phyloP scores from a whole-genome alignment of 2,797 vertebrate genomes.

The Emys orbicularis region DNA sequence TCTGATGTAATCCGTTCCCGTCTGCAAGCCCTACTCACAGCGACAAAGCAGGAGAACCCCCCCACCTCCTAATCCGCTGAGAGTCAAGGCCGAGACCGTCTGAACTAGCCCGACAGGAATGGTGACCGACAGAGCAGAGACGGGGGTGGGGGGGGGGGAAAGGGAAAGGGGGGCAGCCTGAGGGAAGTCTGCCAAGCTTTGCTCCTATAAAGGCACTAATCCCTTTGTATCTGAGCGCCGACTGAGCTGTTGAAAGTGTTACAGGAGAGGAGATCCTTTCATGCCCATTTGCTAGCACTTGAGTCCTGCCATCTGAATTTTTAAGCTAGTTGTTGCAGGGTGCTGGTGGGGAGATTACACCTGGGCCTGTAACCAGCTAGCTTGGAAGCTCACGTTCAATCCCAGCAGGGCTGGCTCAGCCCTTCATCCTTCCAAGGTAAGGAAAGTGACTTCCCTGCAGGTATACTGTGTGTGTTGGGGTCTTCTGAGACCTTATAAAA shows the following conservation, averaged over 20 bases:
- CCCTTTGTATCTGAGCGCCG: neutral
- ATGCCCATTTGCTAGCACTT: neutral
- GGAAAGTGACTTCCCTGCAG: neutral
- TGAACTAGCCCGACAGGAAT: constrained; percentile 70
- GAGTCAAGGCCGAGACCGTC: constrained; percentile 11
- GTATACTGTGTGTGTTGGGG: neutral
- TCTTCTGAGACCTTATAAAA: neutral
- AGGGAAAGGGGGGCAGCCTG: neutral
- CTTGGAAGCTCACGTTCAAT: neutral
- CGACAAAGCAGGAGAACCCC: constrained; percentile 48
- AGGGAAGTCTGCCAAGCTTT: constrained; percentile 29
- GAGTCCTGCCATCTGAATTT: neutral
- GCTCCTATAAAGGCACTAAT: neutral
- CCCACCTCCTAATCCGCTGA: constrained; percentile 42
- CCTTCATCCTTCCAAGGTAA: fast-evolving
- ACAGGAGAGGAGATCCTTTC: neutral
- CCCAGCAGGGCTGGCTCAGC: neutral
- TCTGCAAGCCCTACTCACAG: constrained; percentile 52
- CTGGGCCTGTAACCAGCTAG: neutral
- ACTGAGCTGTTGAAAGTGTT: neutral
- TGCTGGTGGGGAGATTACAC: neutral
- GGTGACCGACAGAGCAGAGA: constrained; percentile 15
- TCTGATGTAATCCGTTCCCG: constrained; percentile 33
- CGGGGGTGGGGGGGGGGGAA: neutral
- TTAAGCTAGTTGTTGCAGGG: fast-evolving